These are phyloP conservation scores for Oxyruncus cristatus DNA, from an alignment of 2,113 vertebrate species.

Conservation along the genomic window DNA sequence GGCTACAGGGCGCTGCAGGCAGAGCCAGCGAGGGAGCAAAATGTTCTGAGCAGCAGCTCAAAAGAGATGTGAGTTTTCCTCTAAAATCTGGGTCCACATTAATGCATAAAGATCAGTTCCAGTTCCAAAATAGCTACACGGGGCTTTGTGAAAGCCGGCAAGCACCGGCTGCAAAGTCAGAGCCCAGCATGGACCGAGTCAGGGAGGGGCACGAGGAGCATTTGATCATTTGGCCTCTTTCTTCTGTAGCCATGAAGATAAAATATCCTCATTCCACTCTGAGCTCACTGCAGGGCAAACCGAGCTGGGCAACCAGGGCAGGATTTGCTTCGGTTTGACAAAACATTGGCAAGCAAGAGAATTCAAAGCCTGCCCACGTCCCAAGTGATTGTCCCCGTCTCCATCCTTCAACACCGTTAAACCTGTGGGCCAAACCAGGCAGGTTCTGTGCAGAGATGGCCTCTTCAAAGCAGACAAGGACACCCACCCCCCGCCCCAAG, in stretches of 20 bases:
- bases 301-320: not conserved
- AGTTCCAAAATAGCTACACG: slow-evolving; percentile 20
- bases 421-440: rapidly evolving
- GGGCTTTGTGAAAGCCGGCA: not conserved
- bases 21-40: not conserved
- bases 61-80: not conserved
- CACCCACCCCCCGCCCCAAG: not conserved
- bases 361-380: not conserved
- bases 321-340: not conserved
- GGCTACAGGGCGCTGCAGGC: not conserved
- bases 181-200: not conserved
- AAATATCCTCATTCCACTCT: not conserved
- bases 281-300: not conserved
- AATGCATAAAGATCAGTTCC: slow-evolving; percentile 17
- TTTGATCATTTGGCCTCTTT: slow-evolving; percentile 29
- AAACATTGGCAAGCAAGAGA: not conserved
- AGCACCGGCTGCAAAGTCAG: not conserved
- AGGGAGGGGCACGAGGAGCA: not conserved
- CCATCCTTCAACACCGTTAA: rapidly evolving
- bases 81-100: not conserved
- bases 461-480: not conserved
- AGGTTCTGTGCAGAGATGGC: not conserved
- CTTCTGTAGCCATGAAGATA: not conserved
- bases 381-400: not conserved
- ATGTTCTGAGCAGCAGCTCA: slow-evolving; percentile 31